Percentiles rank a stretch among this genome's conserved stretches.
Conservation (phyloP, 2,797 vertebrate species). For the Ceryle rudis region DNA sequence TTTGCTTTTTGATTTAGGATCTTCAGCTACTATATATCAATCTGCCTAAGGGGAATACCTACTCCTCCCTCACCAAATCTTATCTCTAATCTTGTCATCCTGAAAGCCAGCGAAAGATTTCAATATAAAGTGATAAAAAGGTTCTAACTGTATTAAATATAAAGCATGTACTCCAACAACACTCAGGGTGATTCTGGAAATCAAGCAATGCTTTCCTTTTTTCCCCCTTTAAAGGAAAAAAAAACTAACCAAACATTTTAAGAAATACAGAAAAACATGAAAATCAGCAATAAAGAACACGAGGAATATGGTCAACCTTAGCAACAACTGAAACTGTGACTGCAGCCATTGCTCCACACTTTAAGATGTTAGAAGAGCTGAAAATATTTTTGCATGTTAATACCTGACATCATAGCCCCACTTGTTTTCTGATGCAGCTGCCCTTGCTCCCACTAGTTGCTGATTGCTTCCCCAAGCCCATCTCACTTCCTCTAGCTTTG, state of each 20-base stretch:
- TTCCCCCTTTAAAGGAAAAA: neutral
- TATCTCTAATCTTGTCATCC: neutral
- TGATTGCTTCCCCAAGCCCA: neutral
- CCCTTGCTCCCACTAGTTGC: neutral
- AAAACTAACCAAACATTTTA: neutral
- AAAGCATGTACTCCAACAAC: neutral
- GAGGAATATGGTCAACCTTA: neutral
- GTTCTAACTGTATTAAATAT: neutral
- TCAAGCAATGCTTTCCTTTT: neutral
- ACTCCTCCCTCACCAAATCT: neutral
- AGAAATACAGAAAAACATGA: neutral
- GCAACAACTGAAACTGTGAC: neutral
- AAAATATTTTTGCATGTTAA: neutral
- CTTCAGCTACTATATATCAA: neutral
- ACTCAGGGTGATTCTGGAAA: neutral
- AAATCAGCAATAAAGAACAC: slow-evolving; percentile 18
- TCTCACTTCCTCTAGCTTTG: neutral
- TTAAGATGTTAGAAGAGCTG: neutral
- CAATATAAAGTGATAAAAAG: neutral
- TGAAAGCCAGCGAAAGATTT: neutral
- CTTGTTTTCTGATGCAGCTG: neutral
- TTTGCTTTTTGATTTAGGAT: neutral
- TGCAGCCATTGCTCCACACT: neutral
- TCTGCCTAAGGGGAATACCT: neutral
- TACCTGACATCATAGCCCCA: neutral